phyloP scores from a whole-genome alignment of 2,888 invertebrate species.

The Drosophila nr. perissopoda region DNA sequence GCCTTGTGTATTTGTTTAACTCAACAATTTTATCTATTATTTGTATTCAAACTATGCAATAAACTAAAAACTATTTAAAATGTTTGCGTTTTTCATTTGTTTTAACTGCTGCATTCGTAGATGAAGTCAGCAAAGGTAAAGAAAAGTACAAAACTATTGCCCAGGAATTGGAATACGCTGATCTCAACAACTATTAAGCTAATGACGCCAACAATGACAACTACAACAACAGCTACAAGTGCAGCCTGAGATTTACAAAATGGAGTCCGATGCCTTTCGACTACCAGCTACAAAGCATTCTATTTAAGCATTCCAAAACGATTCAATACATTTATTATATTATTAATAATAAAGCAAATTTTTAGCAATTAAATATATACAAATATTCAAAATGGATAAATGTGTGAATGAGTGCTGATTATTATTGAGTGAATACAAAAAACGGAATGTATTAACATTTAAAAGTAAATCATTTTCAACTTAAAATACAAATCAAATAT shows the following conservation, averaged over 20 bases:
- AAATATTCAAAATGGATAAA: conserved; percentile 15
- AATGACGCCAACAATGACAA: conserved; percentile 16
- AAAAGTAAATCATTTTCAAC: conserved; percentile 14
- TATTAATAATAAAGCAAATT: conserved; percentile 42
- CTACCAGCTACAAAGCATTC: conserved; percentile 39
- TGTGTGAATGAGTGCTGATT: conserved; percentile 8
- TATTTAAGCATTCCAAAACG: conserved; percentile 54
- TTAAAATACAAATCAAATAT: conserved; percentile 19
- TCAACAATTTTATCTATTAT: conserved; percentile 69
- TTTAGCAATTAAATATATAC: conserved; percentile 49
- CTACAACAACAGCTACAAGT: conserved; percentile 32
- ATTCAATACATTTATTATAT: conserved; percentile 32
- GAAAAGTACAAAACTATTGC: conserved; percentile 99
- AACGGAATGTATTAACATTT: conserved; percentile 47
- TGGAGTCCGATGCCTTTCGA: conserved; percentile 42
- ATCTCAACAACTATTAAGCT: conserved; percentile 89
- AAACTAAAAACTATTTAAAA: conserved; percentile 57
- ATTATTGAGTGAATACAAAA: conserved; percentile 21
- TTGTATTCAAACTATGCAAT: conserved; percentile 71
- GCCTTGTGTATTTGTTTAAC: conserved; percentile 81
- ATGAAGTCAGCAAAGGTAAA: conserved; percentile 95
- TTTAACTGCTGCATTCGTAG: conserved; percentile 86
- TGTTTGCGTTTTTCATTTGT: conserved; percentile 68
- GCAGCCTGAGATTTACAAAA: conserved; percentile 58
- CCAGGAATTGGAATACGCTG: conserved; percentile 99